Base-by-base conservation (phyloP, 23 tunicate genomes). In the Diplosoma virens region DNA sequence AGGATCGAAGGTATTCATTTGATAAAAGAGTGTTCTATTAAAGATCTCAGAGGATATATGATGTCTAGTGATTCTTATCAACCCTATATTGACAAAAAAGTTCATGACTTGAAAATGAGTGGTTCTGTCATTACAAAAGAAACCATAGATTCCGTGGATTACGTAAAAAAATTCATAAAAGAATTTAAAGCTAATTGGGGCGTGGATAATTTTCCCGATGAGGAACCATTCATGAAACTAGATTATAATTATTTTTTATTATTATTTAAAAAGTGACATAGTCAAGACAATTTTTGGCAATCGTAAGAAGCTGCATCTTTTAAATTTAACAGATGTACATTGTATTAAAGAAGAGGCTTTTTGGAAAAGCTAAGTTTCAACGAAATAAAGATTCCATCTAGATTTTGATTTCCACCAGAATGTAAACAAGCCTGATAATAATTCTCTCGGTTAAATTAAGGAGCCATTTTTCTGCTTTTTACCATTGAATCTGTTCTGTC, bases 21-120 rank as follows among this genome's bases (percentile, higher is more conserved):
- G 3, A 3, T 16, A 6, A 18, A 67, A 18, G 74, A 67, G 25
- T 34, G 74, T 28, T 67, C 74, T 4, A 21, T 67, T 16, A 34
- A 21, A 11, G 52, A 67, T 36, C 26, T 67, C 27, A 35, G 7
- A 17, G 74, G 74, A 3, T 67, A 35, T 52, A 67, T 67, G 74
- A 35, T 9, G 27, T 34, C 52, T 11, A 67, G 52, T 28, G 74
- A 67, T 36, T 67, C 74, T 16, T 67, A 67, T 21, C 7, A 11
- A 2, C 52, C 74, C 7, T 67, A 67, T 26, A 67, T 67, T 22
- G 52, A 67, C 2, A 36, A 23, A 36, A 36, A 34, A 14, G 23
- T 67, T 5, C 28, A 17, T 2, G 25, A 36, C 25, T 18, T 67
- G 52, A 23, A 34, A 21, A 37, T 7, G 5, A 36, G 26, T 3